A percentile compares a stretch with the other conserved stretches of the same genome.
These are phyloP conservation scores for Hoplias malabaricus DNA, from an alignment of 2,113 vertebrate species.

Conservation along the genomic window DNA sequence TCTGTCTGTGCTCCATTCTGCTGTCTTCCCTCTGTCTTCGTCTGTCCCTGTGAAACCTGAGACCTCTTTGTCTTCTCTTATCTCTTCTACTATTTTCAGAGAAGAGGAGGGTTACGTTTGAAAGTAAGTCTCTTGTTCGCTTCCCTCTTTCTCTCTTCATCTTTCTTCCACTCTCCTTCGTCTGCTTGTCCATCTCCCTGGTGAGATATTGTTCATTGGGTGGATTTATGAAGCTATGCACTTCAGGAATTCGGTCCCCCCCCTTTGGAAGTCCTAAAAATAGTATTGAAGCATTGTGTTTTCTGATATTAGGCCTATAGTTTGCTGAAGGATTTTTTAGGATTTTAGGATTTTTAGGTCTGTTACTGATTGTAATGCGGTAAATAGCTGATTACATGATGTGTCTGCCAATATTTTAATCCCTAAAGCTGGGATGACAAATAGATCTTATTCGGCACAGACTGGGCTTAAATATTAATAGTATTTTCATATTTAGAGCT, in stretches of 20 bases:
- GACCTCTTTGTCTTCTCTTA: conserved; percentile 67
- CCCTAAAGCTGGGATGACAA: neutral
- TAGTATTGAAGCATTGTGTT: neutral
- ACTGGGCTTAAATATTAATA: neutral
- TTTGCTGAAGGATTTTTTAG: neutral
- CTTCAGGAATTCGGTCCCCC: neutral
- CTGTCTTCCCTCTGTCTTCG: conserved; percentile 40
- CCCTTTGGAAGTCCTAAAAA: neutral
- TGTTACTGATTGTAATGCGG: neutral
- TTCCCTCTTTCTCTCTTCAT: neutral
- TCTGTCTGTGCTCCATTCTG: conserved; percentile 8
- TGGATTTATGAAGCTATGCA: conserved; percentile 42
- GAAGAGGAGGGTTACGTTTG: conserved; percentile 82
- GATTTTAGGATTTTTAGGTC: neutral
- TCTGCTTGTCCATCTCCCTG: conserved; percentile 6
- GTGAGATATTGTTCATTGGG: conserved; percentile 1
- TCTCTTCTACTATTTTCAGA: conserved; percentile 73
- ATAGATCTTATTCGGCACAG: neutral
- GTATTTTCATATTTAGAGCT: neutral
- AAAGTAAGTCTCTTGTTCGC: conserved; percentile 74
- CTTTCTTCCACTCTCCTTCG: neutral
- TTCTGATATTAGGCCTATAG: neutral
- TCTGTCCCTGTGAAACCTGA: conserved; percentile 40
- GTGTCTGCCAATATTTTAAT: neutral
- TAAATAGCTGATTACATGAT: neutral